Evolutionary conservation across 1,140 invertebrate species (phyloP), one percentile per base, ranked within the genome.

Genomic region (Zaprionus inermis): DNA sequence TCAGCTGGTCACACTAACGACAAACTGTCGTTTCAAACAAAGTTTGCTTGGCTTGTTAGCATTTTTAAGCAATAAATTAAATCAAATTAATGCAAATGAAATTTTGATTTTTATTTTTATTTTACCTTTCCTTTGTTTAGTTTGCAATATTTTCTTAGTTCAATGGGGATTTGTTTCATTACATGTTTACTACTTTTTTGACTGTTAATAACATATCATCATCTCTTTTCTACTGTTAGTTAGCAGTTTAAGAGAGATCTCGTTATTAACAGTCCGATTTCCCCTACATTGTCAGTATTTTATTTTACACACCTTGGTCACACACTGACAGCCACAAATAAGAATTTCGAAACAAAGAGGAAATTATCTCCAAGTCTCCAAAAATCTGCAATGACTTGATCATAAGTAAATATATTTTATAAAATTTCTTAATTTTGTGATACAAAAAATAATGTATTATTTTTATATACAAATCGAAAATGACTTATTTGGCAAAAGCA

Each of bases 241-340:
- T 59, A 36, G 46, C 56, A 60, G 12, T 0, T 22, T 2, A 68
- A 72, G 64, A 72, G 63, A 14, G 51, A 3, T 5, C 32, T 22
- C n/a, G n/a, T 9, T 55, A 41, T 66, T 38, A 65, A 28, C 16
- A 10, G 12, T 0, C 0, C 12, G 0, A 22, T 20, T 34, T 22
- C 9, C 51, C 28, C 28, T 49, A 41, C n/a, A 24, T 6, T 18
- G 3, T 22, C 63, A 72, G 69, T 72, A 72, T 72, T 72, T 52
- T 41, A 41, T 41, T 9, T 16, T 14, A 14, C 10, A 5, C 6
- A 20, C 10, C 16, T 14, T 68, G 70, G 64, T 60, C 64, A 55
- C 70, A 60, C 36, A 12, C 46, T 5, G 0, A 3, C 51, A 24
- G 7, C 10, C 12, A 28, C 36, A 30, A 36, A 46, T 30, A 36